Conservation (phyloP, 2,113 vertebrate genomes). For the Cercocebus atys region DNA sequence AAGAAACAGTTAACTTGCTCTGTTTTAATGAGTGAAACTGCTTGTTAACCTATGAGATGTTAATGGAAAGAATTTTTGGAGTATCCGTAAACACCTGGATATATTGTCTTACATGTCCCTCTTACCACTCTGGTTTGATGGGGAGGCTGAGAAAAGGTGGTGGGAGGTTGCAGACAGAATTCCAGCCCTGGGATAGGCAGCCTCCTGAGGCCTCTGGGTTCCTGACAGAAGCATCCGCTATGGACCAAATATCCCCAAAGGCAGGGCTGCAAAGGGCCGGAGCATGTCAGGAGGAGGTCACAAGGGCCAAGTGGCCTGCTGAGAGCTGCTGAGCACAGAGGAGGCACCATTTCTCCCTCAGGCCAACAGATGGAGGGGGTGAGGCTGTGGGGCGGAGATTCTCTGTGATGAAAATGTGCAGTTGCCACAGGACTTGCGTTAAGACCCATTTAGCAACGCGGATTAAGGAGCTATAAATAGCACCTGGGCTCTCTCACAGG, state of each 20-base stretch:
- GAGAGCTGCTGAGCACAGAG: neutral
- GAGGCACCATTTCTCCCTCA: neutral
- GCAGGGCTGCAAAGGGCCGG: neutral
- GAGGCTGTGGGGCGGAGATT: neutral
- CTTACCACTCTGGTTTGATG: neutral
- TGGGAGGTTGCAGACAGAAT: neutral
- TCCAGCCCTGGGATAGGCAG: neutral
- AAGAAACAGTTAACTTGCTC: neutral
- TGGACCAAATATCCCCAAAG: neutral
- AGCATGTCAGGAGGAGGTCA: neutral
- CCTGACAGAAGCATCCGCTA: neutral
- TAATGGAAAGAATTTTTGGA: neutral
- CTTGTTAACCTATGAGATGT: neutral
- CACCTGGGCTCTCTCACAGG: slow-evolving; percentile 15
- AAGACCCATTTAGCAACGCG: slow-evolving; percentile 61
- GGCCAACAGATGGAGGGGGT: neutral
- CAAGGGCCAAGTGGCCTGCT: neutral
- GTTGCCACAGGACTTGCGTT: slow-evolving; percentile 6
- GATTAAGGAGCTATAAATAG: slow-evolving; percentile 71
- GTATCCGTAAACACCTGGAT: neutral
- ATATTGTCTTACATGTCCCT: neutral
- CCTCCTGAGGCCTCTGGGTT: neutral
- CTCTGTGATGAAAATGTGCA: neutral
- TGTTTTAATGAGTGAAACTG: neutral
- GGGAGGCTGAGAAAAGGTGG: neutral